Percentiles rank a stretch among this genome's conserved stretches.
Evolutionary conservation across 2,888 invertebrate genomes (phyloP).

Genomic region (Cheilosia vernalis): DNA sequence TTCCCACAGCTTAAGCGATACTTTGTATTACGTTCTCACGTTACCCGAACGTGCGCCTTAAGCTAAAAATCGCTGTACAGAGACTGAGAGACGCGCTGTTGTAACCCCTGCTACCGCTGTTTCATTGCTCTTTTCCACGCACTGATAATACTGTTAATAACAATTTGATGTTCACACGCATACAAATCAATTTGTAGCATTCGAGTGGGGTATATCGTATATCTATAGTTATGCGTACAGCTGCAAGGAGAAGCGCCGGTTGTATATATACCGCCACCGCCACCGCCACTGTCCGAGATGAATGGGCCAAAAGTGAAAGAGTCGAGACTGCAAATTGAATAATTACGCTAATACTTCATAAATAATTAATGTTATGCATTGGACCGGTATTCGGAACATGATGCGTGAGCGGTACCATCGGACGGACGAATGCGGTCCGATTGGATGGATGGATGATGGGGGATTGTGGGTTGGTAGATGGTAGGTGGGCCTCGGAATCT

Average conservation of each 20-base stretch:
- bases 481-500: constrained; percentile 67
- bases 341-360: constrained; percentile 80
- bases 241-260: constrained; percentile 40
- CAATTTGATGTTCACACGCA: constrained; percentile 75
- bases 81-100: neutral
- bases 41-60: constrained; percentile 49
- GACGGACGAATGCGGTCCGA: constrained; percentile 11
- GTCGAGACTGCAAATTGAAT: constrained; percentile 78
- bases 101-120: constrained; percentile 27
- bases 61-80: constrained; percentile 2
- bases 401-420: constrained; percentile 66
- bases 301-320: constrained; percentile 73
- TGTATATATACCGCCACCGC: neutral
- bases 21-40: constrained; percentile 56
- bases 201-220: neutral
- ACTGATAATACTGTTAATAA: constrained; percentile 74
- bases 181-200: constrained; percentile 70
- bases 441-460: constrained; percentile 57
- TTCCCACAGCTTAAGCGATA: constrained; percentile 42
- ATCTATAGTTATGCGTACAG: neutral
- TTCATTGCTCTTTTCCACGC: constrained; percentile 71
- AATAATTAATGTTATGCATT: constrained; percentile 79
- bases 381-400: constrained; percentile 60
- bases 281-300: constrained; percentile 46
- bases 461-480: constrained; percentile 50